These are phyloP conservation scores for Tenebrio molitor DNA, from an alignment of 1,140 invertebrate species.

Conservation along the genomic window DNA sequence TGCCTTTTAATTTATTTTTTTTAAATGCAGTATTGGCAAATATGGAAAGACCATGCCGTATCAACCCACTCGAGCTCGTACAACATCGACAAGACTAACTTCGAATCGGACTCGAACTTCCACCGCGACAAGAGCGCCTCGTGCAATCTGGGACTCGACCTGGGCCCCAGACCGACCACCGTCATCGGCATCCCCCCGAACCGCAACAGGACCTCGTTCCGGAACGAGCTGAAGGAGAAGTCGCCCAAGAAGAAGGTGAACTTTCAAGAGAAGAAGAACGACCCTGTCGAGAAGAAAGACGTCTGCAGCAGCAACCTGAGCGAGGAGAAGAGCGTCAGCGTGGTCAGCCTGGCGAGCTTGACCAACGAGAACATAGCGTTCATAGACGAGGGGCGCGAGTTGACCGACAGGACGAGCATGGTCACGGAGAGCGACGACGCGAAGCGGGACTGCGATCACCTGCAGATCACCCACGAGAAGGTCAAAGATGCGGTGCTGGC, in stretches of 20 bases:
- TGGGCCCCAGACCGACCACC: slow-evolving; percentile 76
- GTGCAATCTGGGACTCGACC: slow-evolving; percentile 79
- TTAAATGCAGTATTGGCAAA: slow-evolving; percentile 78
- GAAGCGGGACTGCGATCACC: background rate
- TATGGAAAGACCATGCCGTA: slow-evolving; percentile 73
- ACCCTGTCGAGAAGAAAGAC: slow-evolving; percentile 42
- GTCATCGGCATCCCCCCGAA: slow-evolving; percentile 67
- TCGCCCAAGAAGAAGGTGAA: slow-evolving; percentile 62
- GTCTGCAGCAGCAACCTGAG: slow-evolving; percentile 55
- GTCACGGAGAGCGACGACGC: slow-evolving; percentile 49
- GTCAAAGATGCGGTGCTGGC: slow-evolving; percentile 58
- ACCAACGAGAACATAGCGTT: slow-evolving; percentile 61
- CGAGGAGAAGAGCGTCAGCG: slow-evolving; percentile 63
- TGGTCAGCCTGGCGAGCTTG: slow-evolving; percentile 62
- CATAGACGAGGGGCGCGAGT: slow-evolving; percentile 65
- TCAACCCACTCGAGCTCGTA: slow-evolving; percentile 67
- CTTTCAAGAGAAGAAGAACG: slow-evolving; percentile 62
- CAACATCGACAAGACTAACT: slow-evolving; percentile 63
- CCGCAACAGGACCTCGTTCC: slow-evolving; percentile 50
- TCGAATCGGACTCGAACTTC: slow-evolving; percentile 66
- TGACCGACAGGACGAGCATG: slow-evolving; percentile 63
- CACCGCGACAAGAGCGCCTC: slow-evolving; percentile 77
- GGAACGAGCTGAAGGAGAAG: slow-evolving; percentile 57
- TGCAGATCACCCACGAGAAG: slow-evolving; percentile 18
- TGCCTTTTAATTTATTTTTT: too few relatives aligned